Percentiles rank a stretch among this genome's conserved stretches.
phyloP scores from a whole-genome alignment of 2,888 invertebrate genomes.

The Darwinula stevensoni region DNA sequence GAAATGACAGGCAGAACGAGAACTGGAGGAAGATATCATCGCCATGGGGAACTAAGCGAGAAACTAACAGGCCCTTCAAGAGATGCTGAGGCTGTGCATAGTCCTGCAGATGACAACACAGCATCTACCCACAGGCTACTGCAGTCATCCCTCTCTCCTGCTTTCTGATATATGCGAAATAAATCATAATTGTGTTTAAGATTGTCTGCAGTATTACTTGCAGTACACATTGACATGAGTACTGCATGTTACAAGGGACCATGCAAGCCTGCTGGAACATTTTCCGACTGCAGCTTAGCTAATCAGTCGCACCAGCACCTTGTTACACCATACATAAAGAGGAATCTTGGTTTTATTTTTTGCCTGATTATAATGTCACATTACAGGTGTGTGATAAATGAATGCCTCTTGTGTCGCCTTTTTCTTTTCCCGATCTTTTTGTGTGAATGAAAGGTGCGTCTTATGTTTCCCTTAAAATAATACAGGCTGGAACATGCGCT shows the following conservation, averaged over 20 bases:
- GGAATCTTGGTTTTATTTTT: conserved; percentile 14
- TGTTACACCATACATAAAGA: conserved; percentile 78
- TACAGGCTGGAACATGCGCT: conserved; percentile 35
- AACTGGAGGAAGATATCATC: conserved; percentile 36
- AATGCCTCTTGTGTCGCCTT: conserved; percentile 6
- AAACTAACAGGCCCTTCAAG: conserved; percentile 53
- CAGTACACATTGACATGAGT: conserved; percentile 72
- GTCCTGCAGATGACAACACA: conserved; percentile 63
- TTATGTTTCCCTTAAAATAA: conserved; percentile 30
- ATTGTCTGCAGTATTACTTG: conserved; percentile 45
- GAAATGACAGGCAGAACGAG: too few relatives aligned
- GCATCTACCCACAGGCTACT: conserved; percentile 48
- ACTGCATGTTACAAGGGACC: conserved; percentile 48
- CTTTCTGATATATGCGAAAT: neutral
- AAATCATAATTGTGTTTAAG: neutral
- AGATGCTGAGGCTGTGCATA: conserved; percentile 72
- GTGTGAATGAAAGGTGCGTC: conserved; percentile 84
- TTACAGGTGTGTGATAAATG: conserved; percentile 1
- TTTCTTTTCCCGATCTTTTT: conserved; percentile 37
- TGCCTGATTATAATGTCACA: neutral
- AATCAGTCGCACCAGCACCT: conserved; percentile 92
- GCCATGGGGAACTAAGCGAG: conserved; percentile 57
- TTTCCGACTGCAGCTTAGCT: conserved; percentile 68
- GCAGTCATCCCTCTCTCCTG: neutral
- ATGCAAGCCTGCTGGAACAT: conserved; percentile 47